phyloP scores from a whole-genome alignment of 92 coral and sea anemone genomes.

The Hydrozoanthus gracilis region DNA sequence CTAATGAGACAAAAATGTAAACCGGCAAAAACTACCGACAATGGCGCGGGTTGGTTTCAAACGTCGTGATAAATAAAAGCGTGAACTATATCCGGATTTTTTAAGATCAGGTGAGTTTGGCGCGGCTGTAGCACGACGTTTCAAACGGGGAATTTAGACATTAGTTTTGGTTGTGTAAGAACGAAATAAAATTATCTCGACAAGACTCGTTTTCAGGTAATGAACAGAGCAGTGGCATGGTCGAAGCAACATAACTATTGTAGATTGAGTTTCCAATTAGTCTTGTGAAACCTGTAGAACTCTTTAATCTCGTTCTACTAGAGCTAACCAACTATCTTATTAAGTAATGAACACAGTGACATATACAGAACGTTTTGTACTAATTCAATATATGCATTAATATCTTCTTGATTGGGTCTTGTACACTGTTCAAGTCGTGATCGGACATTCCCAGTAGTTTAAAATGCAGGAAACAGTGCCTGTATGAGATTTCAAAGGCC shows the following conservation, averaged over 20 bases:
- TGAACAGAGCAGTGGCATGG: constrained; percentile 1
- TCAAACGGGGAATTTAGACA: background rate
- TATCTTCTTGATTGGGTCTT: background rate
- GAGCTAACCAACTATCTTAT: background rate
- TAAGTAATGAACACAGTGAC: background rate
- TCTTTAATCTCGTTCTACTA: background rate
- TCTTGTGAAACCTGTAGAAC: background rate
- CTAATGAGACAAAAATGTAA: too few relatives aligned
- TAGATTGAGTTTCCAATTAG: background rate
- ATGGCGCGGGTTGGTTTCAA: too few relatives aligned
- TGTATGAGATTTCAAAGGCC: background rate
- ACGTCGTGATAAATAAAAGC: too few relatives aligned
- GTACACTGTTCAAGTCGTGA: background rate
- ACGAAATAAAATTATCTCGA: background rate
- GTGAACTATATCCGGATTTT: too few relatives aligned
- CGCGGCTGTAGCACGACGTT: background rate
- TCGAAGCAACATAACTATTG: background rate
- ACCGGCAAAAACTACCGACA: too few relatives aligned
- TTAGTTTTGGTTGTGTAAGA: background rate
- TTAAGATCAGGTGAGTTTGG: background rate
- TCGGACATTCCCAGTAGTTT: background rate
- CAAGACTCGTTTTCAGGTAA: background rate
- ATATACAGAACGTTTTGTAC: background rate
- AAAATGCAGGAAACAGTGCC: background rate
- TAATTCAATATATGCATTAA: background rate